Base-by-base conservation (phyloP, 2,888 invertebrate genomes). In the Blastobasis lacticolella region DNA sequence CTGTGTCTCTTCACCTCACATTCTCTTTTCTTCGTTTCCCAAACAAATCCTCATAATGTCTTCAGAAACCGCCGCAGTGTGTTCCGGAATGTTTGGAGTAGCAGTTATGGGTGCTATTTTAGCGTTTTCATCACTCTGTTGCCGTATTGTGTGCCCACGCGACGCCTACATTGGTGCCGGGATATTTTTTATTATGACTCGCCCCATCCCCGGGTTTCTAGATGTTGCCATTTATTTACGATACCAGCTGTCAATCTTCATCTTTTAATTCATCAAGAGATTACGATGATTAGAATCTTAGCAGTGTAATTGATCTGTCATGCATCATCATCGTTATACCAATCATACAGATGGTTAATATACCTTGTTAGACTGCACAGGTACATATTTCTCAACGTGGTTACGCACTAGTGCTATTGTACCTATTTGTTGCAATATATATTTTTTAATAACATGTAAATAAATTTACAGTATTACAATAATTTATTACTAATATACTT, bases 41-140 rank as follows among this genome's bases (percentile, higher is more conserved):
- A 49, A 46, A 55, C 52, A 49, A 40, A 44, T 45, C 43, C 52
- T 51, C 57, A 50, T 57, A 54, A 57, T 59, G 46, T 59, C 55
- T 55, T 55, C 51, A 57, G 51, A 56, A 50, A 53, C 45, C 23
- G 49, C 48, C 58, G 41, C 23, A 23, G 23, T 40, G 50, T 53
- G 38, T 45, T 44, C 37, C 40, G 37, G 10, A 53, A 45, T 48
- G 41, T 48, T 47, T 50, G 37, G n/a, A 42, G 38, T 23, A 40
- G 45, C 23, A 37, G 36, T 49, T 49, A 66, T 67, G 53, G 59
- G 57, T 62, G 61, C 63, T 59, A 60, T 60, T 66, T 54, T 37
- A 54, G 47, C 51, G 64, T 59, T 56, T 59, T 54, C 58, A 57
- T 49, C 45, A 61, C 57, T 69, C 69, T 67, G 67, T 71, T 67